A percentile compares a stretch with the other conserved stretches of the same genome.
Conservation (phyloP, 2,888 invertebrate species). For the Plagiodera versicolora region DNA sequence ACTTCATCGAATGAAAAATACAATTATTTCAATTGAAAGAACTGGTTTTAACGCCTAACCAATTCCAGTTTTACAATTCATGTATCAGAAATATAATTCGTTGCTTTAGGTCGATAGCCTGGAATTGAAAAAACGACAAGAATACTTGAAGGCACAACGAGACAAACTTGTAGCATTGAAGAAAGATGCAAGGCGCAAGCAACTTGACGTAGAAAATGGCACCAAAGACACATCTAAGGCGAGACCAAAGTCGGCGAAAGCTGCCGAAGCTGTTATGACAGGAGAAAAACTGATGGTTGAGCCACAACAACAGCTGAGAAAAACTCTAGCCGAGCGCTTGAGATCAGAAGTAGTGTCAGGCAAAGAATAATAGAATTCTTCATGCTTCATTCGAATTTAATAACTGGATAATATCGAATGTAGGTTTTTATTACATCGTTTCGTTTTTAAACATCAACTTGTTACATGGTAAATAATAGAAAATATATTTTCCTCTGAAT, state of each 20-base stretch:
- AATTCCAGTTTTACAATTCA: too few relatives aligned
- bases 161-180: constrained; percentile 90
- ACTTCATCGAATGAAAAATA: too few relatives aligned
- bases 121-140: constrained; percentile 77
- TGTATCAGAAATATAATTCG: too few relatives aligned
- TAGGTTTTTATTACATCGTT: constrained; percentile 52
- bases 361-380: constrained; percentile 30
- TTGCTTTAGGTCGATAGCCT: constrained; percentile 55
- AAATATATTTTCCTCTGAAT: constrained; percentile 37
- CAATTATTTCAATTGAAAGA: too few relatives aligned
- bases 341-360: constrained; percentile 77
- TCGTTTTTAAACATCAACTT: constrained; percentile 49
- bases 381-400: constrained; percentile 54
- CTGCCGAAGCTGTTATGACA: constrained; percentile 69
- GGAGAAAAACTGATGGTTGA: constrained; percentile 53
- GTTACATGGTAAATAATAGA: constrained; percentile 45
- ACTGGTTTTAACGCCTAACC: too few relatives aligned
- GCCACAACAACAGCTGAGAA: constrained; percentile 74
- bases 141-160: constrained; percentile 84
- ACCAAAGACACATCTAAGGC: constrained; percentile 57
- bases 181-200: constrained; percentile 81
- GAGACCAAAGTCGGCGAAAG: constrained; percentile 72
- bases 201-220: constrained; percentile 66
- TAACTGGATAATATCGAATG: constrained; percentile 55
- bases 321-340: constrained; percentile 81